A percentile compares a stretch with the other conserved stretches of the same genome.
Conservation (phyloP, 2,797 vertebrate genomes). For the Sitta carolinensis region DNA sequence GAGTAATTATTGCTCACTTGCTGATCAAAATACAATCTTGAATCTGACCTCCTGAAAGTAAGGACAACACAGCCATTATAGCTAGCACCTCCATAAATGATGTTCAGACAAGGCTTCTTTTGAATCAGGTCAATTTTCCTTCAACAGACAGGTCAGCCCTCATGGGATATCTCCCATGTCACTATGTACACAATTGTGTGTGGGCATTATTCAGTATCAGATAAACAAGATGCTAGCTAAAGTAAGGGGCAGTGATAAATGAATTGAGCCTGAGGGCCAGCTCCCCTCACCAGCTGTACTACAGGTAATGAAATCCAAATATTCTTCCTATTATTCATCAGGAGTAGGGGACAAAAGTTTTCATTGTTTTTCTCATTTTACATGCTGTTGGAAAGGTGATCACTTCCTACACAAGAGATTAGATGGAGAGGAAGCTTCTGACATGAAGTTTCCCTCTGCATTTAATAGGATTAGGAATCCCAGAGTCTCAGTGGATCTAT, state of each 20-base stretch:
- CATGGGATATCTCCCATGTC: neutral
- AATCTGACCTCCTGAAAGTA: slow-evolving; percentile 7
- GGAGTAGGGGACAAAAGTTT: neutral
- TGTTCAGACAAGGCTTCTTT: neutral
- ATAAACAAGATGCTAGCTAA: neutral
- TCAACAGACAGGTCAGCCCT: neutral
- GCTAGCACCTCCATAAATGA: neutral
- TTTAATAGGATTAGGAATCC: neutral
- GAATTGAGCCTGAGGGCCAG: neutral
- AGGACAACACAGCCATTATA: neutral
- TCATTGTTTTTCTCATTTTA: neutral
- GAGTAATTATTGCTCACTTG: neutral
- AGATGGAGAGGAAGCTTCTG: neutral
- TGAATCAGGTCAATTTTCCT: neutral
- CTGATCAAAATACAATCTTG: slow-evolving; percentile 6
- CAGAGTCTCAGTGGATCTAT: neutral
- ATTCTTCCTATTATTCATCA: neutral
- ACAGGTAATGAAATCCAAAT: neutral
- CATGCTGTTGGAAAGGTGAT: neutral
- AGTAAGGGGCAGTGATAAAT: neutral
- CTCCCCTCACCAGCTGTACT: neutral
- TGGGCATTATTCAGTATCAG: neutral
- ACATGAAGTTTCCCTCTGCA: neutral
- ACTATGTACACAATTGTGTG: neutral
- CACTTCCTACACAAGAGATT: neutral